Percentiles rank a stretch among this genome's conserved stretches.
These are phyloP conservation scores for Adineta ricciae DNA, from an alignment of 2,888 invertebrate species.

Conservation along the genomic window DNA sequence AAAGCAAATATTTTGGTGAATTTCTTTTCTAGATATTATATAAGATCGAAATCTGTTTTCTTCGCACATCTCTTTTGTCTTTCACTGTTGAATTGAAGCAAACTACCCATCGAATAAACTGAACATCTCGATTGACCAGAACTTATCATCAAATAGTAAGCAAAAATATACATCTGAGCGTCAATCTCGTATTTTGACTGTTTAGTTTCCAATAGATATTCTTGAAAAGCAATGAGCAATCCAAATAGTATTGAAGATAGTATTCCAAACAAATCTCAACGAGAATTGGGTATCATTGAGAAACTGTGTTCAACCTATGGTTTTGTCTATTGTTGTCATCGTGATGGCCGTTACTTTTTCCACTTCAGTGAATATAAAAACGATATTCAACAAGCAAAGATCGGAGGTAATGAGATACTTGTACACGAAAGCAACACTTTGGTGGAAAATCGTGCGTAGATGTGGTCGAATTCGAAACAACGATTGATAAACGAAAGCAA, in stretches of 20 bases:
- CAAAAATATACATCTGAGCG: not conserved
- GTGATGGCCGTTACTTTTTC: conserved; percentile 24
- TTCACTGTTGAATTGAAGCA: not conserved
- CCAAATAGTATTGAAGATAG: not conserved
- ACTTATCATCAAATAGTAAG: not conserved
- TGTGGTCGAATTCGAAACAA: conserved; percentile 28
- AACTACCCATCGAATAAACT: not conserved
- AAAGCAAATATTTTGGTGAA: no score
- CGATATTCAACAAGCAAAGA: conserved; percentile 16
- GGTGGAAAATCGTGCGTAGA: conserved; percentile 20
- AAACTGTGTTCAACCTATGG: conserved; percentile 27
- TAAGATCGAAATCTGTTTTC: no score
- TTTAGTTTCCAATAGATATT: not conserved
- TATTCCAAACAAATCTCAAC: not conserved
- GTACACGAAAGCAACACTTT: no score
- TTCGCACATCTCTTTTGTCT: not conserved
- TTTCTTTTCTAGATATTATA: no score
- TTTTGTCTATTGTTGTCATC: conserved; percentile 25
- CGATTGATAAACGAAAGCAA: conserved; percentile 26
- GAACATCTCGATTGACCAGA: not conserved
- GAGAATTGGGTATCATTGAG: conserved; percentile 27
- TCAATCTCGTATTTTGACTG: no score
- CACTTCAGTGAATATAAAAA: conserved; percentile 23
- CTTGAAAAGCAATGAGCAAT: not conserved
- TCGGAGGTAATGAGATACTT: not conserved